Base-by-base conservation (phyloP, 1,140 invertebrate species). In the Lepidurus packardi region DNA sequence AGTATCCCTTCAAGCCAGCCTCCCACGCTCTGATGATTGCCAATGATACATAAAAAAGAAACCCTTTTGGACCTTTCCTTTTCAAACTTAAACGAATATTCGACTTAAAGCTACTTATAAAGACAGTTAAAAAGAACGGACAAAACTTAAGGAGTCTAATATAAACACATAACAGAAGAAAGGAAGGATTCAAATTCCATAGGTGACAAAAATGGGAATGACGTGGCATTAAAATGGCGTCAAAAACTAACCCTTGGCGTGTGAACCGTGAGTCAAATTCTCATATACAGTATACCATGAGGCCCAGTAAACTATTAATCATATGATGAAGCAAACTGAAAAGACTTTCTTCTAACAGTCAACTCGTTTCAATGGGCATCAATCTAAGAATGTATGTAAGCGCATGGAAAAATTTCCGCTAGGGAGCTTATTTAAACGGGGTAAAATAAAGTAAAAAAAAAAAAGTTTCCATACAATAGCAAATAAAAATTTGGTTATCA, bases 301-400 rank as follows among this genome's bases (percentile, higher is more conserved):
- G 21, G n/a, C 21, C 53, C 53, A 34, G 53, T 65, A 65, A 65
- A 65, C 53, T 65, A 65, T 65, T 65, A n/a, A 65, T 65, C 53
- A 65, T 65, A n/a, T 65, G 53, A 21, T 65, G 53, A 65, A 65
- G 53, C 53, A 65, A 65, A 65, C 53, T 65, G 53, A 65, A 65
- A 65, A 21, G 53, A 65, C 53, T 65, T 65, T 65, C 8, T 65
- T 34, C 34, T 34, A 34, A 65, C 21, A 65, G 53, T 65, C 53
- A 65, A 65, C 0, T 34, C 16, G 53, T 65, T 13, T 65, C 53
- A n/a, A 65, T 65, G 53, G 53, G 53, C 53, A 65, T 65, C 53
- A 65, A 65, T 65, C 53, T n/a, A 65, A 65, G 53, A 16, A 65
- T 65, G 8, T 7, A 65, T 7, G 8, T 65, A 65, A 65, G 53